Base-by-base conservation (phyloP, 2,113 vertebrate genomes). In the Urocynchramus pylzowi region DNA sequence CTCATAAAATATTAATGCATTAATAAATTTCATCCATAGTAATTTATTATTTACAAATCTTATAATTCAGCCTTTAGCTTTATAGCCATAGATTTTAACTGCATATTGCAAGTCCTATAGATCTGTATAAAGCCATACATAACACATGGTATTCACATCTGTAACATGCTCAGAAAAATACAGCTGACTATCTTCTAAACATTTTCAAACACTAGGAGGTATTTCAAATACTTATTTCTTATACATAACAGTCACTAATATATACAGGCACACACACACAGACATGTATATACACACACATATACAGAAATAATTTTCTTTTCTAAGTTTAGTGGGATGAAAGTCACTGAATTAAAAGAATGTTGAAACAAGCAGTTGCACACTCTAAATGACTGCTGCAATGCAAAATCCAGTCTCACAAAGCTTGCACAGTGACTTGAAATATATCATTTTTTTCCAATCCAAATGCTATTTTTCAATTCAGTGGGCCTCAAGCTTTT, bases 391-490 rank as follows among this genome's bases (percentile, higher is more conserved):
- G 92, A 91, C 70, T 87, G n/a, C 84, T 52, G 64, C 82, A 92
- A 88, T 54, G 90, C 61, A 89, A 84, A 90, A 86, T 44, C 42
- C 31, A 83, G 89, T 26, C 52, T 69, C 74, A 71, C 11, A 89
- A 77, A 96, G 21, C 47, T 64, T 84, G 35, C 49, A 91, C 16
- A 71, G 33, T 41, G 78, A 79, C 39, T 91, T 95, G 70, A 90
- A 95, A 90, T 94, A 47, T 68, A 54, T 87, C 30, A 95, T 95
- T 96, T 96, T 90, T 87, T 92, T 70, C 79, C 68, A 88, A 81
- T 86, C 87, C 52, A 65, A 90, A 50, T 93, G 73, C 73, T 86
- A 84, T 97, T 97, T 98, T 97, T 97, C 86, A 97, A 97, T 95
- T 97, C 93, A 93, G 54, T 96, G 80, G 56, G 56, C 69, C 74